Percentiles rank a stretch among this genome's conserved stretches.
Evolutionary conservation across 2,888 invertebrate species (phyloP).

Genomic region (Rotaria sp.): DNA sequence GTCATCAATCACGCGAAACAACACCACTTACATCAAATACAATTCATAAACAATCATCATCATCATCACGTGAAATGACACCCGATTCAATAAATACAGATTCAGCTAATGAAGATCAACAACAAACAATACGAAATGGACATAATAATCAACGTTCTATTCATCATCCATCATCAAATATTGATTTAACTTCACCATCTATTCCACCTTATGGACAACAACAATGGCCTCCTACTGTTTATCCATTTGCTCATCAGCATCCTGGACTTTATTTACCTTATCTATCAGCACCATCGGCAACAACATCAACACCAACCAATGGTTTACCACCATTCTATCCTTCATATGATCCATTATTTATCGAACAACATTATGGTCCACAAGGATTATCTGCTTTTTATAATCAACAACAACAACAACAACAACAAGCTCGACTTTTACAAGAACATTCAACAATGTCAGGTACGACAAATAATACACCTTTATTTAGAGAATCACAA

Average conservation of each 20-base stretch:
- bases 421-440: neutral
- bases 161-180: conserved; percentile 11
- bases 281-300: neutral
- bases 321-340: neutral
- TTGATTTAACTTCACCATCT: neutral
- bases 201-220: neutral
- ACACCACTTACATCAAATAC: neutral
- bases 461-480: neutral
- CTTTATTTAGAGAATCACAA: conserved; percentile 7
- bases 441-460: conserved; percentile 6
- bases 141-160: neutral
- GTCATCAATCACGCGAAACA: conserved; percentile 19
- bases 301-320: neutral
- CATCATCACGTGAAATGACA: conserved; percentile 38
- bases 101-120: conserved; percentile 14
- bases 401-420: conserved; percentile 17
- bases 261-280: neutral
- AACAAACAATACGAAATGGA: conserved; percentile 29
- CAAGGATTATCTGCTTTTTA: neutral
- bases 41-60: neutral
- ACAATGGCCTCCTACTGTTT: neutral
- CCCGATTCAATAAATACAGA: conserved; percentile 38
- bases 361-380: conserved; percentile 15
- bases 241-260: neutral
- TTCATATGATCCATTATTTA: conserved; percentile 17